Percentiles rank a stretch among this genome's conserved stretches.
Evolutionary conservation across 2,113 vertebrate genomes (phyloP).

Genomic region (Pongo pygmaeus): DNA sequence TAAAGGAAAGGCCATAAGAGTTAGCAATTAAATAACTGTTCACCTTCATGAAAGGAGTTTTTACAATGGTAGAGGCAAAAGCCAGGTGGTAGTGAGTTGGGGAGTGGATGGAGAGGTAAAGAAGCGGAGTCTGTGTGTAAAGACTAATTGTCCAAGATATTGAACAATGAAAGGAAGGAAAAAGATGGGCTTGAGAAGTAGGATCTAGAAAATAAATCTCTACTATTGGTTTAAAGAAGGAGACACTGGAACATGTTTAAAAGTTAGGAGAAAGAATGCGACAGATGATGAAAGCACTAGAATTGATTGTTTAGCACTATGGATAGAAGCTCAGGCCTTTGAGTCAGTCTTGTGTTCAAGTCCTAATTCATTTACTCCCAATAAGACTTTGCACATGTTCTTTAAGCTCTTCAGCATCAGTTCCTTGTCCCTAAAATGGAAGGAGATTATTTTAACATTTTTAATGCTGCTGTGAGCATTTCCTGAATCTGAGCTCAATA

Average conservation of each 20-base stretch:
- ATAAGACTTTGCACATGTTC: background rate
- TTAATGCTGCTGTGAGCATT: background rate
- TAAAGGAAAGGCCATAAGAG: background rate
- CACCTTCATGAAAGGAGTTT: background rate
- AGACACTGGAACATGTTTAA: background rate
- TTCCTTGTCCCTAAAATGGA: background rate
- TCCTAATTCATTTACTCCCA: background rate
- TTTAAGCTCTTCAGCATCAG: background rate
- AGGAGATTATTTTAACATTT: background rate
- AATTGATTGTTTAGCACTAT: background rate
- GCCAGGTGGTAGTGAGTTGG: background rate
- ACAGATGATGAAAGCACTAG: background rate
- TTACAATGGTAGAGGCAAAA: background rate
- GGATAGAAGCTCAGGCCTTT: background rate
- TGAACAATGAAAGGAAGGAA: background rate
- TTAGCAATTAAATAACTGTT: background rate
- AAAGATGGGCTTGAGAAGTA: background rate
- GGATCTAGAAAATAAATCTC: background rate
- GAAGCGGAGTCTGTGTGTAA: background rate
- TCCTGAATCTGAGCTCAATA: background rate
- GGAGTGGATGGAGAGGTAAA: background rate
- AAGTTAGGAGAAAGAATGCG: background rate
- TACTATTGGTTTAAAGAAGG: background rate
- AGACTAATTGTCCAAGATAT: background rate
- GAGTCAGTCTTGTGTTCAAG: background rate